A percentile compares a stretch with the other conserved stretches of the same genome.
Evolutionary conservation across 1,140 invertebrate species (phyloP).

Genomic region (Mizuhopecten yessoensis): DNA sequence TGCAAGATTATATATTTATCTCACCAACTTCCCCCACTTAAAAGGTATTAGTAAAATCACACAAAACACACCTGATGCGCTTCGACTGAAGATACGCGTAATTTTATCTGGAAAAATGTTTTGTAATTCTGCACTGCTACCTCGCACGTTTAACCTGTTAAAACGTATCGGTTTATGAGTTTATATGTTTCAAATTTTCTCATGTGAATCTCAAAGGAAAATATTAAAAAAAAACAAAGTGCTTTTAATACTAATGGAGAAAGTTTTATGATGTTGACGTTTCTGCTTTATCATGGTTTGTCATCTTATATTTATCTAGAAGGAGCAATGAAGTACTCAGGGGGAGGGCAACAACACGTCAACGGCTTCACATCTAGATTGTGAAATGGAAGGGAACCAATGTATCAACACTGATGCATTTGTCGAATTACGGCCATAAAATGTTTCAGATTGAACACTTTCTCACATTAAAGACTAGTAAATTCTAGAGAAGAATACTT

Average conservation of each 20-base stretch:
- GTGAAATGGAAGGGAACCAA: neutral
- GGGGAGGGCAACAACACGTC: neutral
- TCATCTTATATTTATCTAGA: conserved; percentile 25
- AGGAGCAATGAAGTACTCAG: neutral
- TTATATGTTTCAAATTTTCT: neutral
- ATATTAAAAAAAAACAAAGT: no score
- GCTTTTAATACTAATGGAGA: conserved; percentile 11
- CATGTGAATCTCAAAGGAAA: conserved; percentile 1
- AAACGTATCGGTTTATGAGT: neutral
- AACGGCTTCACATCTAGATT: neutral
- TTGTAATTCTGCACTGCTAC: neutral
- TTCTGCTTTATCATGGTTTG: conserved; percentile 31
- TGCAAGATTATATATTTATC: no score
- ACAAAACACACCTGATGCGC: no score
- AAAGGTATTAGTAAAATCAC: no score
- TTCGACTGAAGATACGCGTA: no score
- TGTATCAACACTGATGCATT: no score
- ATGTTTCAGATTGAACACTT: neutral
- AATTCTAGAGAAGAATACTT: no score
- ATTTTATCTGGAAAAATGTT: neutral
- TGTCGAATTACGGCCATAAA: neutral
- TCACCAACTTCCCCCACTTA: no score
- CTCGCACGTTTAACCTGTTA: neutral
- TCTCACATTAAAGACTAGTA: no score
- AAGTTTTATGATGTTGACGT: neutral